These are phyloP conservation scores for Noctua comes DNA, from an alignment of 2,888 invertebrate genomes.

Conservation along the genomic window DNA sequence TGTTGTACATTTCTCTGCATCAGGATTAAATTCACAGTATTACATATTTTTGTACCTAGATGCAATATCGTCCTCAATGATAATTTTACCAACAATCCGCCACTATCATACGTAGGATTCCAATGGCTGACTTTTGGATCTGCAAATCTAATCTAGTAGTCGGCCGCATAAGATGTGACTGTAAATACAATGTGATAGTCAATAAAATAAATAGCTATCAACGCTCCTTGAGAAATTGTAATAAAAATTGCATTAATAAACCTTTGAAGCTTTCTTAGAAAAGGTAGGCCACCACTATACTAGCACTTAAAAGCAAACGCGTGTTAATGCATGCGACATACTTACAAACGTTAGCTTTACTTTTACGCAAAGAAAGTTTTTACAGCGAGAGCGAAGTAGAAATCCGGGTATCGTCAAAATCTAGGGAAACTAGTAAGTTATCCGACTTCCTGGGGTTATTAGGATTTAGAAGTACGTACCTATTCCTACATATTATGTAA, in stretches of 20 bases:
- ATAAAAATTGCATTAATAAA: conserved; percentile 6
- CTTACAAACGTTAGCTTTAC: conserved; percentile 38
- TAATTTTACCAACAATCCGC: neutral
- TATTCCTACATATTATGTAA: neutral
- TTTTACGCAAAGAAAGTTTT: conserved; percentile 50
- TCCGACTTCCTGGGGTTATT: neutral
- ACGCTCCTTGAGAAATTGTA: neutral
- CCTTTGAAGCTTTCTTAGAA: conserved; percentile 17
- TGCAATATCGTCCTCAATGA: neutral
- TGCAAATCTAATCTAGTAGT: conserved; percentile 2
- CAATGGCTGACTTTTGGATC: neutral
- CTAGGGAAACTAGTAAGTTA: conserved; percentile 11
- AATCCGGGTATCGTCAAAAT: conserved; percentile 16
- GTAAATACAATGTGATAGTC: neutral
- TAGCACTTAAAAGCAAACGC: conserved; percentile 24
- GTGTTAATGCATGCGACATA: conserved; percentile 38
- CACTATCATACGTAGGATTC: neutral
- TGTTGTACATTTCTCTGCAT: neutral
- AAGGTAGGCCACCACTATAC: conserved; percentile 3
- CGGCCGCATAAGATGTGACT: neutral
- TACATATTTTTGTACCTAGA: neutral
- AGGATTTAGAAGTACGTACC: neutral
- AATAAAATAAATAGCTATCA: neutral
- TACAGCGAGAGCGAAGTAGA: conserved; percentile 31
- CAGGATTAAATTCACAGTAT: neutral